These are phyloP conservation scores for Daktulosphaira vitifoliae DNA, from an alignment of 1,140 invertebrate genomes.

Conservation along the genomic window DNA sequence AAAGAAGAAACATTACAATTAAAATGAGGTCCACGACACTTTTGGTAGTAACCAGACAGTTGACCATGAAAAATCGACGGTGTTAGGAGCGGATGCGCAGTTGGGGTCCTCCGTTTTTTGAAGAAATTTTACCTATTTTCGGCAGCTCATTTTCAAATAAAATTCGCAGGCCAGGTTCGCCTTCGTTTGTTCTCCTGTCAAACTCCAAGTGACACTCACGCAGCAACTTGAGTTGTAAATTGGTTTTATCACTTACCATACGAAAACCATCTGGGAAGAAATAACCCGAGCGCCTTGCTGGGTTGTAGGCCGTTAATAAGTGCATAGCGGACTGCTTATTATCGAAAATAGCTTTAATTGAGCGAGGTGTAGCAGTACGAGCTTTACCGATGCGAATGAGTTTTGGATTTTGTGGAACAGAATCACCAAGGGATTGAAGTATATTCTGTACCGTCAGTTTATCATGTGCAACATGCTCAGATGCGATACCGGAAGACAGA, in stretches of 20 bases:
- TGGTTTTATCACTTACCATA: slow-evolving; percentile 6
- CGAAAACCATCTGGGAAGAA: slow-evolving; percentile 3
- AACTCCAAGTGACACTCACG: background rate
- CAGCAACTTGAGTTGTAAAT: background rate
- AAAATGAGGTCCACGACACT: background rate
- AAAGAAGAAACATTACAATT: background rate
- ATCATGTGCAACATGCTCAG: background rate
- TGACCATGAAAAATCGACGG: background rate
- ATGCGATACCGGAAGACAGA: background rate
- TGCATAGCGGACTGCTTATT: background rate
- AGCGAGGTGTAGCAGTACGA: background rate
- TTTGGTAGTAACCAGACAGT: background rate
- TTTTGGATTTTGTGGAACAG: slow-evolving; percentile 2
- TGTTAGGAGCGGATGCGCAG: background rate
- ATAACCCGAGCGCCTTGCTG: background rate
- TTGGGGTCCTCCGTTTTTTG: slow-evolving; percentile 5
- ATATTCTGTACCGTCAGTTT: background rate
- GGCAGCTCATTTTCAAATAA: background rate
- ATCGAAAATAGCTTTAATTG: background rate
- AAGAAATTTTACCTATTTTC: background rate
- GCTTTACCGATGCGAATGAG: slow-evolving; percentile 2
- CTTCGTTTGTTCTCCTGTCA: background rate
- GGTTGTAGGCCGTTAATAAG: background rate
- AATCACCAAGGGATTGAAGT: background rate
- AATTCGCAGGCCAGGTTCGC: background rate